Percentiles rank a stretch among this genome's conserved stretches.
phyloP scores from a whole-genome alignment of 2,113 vertebrate genomes.

The Lophura nycthemera region DNA sequence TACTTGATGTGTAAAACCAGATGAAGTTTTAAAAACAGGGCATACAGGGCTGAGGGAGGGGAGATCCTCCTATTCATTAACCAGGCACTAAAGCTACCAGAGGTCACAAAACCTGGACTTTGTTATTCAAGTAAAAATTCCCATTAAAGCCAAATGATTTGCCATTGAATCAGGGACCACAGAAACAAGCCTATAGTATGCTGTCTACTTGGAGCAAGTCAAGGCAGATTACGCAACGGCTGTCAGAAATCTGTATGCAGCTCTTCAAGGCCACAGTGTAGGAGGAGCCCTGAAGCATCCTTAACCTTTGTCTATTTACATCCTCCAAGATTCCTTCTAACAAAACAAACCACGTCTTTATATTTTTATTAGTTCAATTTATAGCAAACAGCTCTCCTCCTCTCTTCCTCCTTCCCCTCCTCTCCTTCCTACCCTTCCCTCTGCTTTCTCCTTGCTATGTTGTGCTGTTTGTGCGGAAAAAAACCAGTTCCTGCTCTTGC shows the following conservation, averaged over 20 bases:
- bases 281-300: constrained; percentile 46
- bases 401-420: constrained; percentile 31
- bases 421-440: constrained; percentile 21
- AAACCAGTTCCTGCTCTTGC: constrained; percentile 57
- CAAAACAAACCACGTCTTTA: constrained; percentile 46
- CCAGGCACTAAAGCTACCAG: not conserved
- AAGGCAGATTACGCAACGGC: constrained; percentile 65
- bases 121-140: constrained; percentile 16
- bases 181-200: not conserved
- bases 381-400: constrained; percentile 29
- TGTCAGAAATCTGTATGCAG: constrained; percentile 2
- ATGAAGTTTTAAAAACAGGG: not conserved
- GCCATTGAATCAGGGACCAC: constrained; percentile 22
- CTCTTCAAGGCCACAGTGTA: not conserved
- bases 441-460: constrained; percentile 50
- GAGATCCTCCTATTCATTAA: not conserved
- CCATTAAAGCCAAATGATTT: constrained; percentile 22
- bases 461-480: constrained; percentile 76
- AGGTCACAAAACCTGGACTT: constrained; percentile 39
- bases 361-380: constrained; percentile 38
- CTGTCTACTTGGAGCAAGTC: constrained; percentile 45
- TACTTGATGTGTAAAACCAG: not conserved
- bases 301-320: constrained; percentile 56
- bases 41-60: not conserved
- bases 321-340: constrained; percentile 42